Conservation (phyloP, 1,140 invertebrate species). For the Formica exsecta region DNA sequence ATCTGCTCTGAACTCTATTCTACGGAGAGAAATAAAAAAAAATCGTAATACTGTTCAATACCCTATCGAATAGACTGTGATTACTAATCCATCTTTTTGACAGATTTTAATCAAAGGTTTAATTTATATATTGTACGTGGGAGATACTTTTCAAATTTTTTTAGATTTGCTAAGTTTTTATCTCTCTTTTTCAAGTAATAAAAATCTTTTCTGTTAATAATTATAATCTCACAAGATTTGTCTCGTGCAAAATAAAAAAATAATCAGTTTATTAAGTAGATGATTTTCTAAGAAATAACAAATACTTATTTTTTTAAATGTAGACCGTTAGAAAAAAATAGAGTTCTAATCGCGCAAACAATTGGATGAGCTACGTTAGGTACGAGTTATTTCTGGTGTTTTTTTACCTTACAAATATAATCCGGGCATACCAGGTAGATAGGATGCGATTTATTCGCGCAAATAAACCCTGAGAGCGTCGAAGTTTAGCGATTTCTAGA, state of each 20-base stretch:
- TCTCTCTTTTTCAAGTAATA: not conserved
- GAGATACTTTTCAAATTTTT: not conserved
- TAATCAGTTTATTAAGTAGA: not conserved
- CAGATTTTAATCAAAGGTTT: not conserved
- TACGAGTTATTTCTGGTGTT: constrained; percentile 20
- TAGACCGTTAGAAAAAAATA: constrained; percentile 7
- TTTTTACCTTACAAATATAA: constrained; percentile 54
- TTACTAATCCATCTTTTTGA: constrained; percentile 7
- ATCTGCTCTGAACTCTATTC: constrained; percentile 76
- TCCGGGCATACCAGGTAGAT: constrained; percentile 69
- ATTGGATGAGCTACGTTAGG: not conserved
- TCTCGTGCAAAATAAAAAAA: not conserved
- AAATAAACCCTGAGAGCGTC: constrained; percentile 81
- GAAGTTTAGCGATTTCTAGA: constrained; percentile 50
- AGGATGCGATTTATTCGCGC: constrained; percentile 75
- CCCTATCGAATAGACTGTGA: not conserved
- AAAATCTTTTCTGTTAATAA: not conserved
- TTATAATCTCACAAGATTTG: not conserved
- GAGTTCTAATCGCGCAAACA: constrained; percentile 24
- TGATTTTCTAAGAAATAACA: not conserved
- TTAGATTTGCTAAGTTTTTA: not conserved
- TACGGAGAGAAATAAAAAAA: constrained; percentile 25
- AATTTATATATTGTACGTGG: not conserved
- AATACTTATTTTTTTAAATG: not conserved
- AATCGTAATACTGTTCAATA: not conserved